A percentile compares a stretch with the other conserved stretches of the same genome.
Conservation (phyloP, 1,140 invertebrate species). For the Pseudomyrmex dendroicus region DNA sequence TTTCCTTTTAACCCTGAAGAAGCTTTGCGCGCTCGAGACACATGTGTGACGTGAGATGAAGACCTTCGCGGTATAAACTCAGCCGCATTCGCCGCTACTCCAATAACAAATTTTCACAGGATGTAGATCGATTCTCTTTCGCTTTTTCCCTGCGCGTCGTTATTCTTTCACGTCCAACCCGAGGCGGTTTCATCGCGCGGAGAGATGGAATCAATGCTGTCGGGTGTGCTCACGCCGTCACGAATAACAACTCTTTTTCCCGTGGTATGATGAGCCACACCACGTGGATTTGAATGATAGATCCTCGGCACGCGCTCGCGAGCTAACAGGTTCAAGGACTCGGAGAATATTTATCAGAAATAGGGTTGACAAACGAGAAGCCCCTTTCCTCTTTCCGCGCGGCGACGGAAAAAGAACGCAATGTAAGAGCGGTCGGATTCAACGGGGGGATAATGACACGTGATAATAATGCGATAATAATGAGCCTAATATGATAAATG, state of each 20-base stretch:
- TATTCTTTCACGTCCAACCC: slow-evolving; percentile 35
- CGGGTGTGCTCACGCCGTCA: slow-evolving; percentile 22
- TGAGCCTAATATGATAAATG: no score
- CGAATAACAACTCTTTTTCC: slow-evolving; percentile 40
- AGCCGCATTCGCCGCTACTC: slow-evolving; percentile 9
- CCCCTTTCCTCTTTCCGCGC: no score
- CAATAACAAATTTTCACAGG: slow-evolving; percentile 40
- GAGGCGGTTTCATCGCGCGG: not conserved
- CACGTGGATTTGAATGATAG: slow-evolving; percentile 40
- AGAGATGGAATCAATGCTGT: slow-evolving; percentile 33
- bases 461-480: no score
- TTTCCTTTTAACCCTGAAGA: slow-evolving; percentile 14
- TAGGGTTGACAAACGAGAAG: not conserved
- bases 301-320: slow-evolving; percentile 1
- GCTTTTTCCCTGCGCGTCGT: not conserved
- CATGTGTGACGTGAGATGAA: slow-evolving; percentile 30
- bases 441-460: no score
- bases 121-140: slow-evolving; percentile 8
- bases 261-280: slow-evolving; percentile 18
- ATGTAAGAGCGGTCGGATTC: no score
- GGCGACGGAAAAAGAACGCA: no score
- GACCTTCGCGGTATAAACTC: slow-evolving; percentile 24
- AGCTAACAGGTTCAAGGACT: slow-evolving; percentile 15
- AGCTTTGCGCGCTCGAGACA: slow-evolving; percentile 29
- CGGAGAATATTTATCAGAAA: not conserved